Conservation (phyloP, 2,888 invertebrate species). For the Chelonus formosanus region DNA sequence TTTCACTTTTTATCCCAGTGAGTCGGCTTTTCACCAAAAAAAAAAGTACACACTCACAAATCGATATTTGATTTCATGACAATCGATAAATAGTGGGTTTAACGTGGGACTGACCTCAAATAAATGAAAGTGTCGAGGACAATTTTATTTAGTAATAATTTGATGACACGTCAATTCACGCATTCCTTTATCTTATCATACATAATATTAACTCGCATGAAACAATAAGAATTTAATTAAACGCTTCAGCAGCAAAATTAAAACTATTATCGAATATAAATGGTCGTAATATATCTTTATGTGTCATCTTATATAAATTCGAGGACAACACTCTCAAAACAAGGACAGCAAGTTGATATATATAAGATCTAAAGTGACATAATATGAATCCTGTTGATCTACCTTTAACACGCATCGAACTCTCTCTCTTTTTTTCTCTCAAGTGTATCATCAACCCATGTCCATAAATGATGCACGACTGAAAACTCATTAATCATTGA, state of each 20-base stretch:
- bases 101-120: conserved; percentile 27
- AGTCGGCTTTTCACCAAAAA: neutral
- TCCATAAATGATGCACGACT: too few species aligned
- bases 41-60: neutral
- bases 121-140: conserved; percentile 20
- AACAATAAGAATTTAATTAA: conserved; percentile 12
- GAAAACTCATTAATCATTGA: too few species aligned
- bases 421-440: too few species aligned
- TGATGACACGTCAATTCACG: neutral
- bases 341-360: conserved; percentile 26
- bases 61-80: conserved; percentile 4
- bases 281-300: conserved; percentile 13
- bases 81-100: conserved; percentile 11
- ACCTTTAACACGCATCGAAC: too few species aligned
- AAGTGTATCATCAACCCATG: too few species aligned
- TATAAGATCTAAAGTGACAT: conserved; percentile 6
- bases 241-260: neutral
- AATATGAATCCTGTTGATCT: conserved; percentile 1
- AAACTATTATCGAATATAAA: conserved; percentile 5
- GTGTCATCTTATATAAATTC: conserved; percentile 36
- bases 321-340: conserved; percentile 37
- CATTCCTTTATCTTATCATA: conserved; percentile 1
- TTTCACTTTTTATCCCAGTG: conserved; percentile 27
- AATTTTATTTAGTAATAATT: conserved; percentile 8
- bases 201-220: neutral